Evolutionary conservation across 2,888 invertebrate genomes (phyloP).

Genomic region (Pocota personata): DNA sequence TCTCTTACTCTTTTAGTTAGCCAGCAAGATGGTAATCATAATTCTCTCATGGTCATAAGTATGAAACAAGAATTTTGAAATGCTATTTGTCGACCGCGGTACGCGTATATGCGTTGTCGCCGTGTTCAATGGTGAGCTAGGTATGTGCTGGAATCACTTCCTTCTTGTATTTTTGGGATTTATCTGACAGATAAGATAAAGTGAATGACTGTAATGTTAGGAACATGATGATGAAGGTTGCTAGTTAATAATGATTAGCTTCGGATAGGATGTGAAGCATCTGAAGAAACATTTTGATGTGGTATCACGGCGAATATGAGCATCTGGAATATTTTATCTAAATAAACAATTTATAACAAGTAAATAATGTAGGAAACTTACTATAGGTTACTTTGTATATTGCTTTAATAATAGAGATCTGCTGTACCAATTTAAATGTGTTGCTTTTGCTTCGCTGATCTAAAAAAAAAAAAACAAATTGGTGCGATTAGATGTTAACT

Average conservation of each 20-base stretch:
- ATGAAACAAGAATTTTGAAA: constrained; percentile 57
- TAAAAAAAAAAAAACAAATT: too few relatives aligned
- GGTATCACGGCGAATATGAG: neutral
- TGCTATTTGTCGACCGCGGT: constrained; percentile 19
- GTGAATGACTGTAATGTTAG: constrained; percentile 50
- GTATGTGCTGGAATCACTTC: constrained; percentile 60
- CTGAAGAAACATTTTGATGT: neutral
- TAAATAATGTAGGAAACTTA: too few relatives aligned
- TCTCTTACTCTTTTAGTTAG: constrained; percentile 5
- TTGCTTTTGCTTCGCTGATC: too few relatives aligned
- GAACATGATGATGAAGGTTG: constrained; percentile 44
- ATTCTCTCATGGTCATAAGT: constrained; percentile 58
- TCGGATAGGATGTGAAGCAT: neutral
- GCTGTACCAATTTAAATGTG: too few relatives aligned
- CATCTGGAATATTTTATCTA: too few relatives aligned
- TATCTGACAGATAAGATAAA: constrained; percentile 67
- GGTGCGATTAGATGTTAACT: too few relatives aligned
- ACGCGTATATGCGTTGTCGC: neutral
- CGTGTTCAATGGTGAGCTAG: constrained; percentile 37
- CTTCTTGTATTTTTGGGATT: constrained; percentile 62
- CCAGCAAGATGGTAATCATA: constrained; percentile 57
- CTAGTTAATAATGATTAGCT: constrained; percentile 30
- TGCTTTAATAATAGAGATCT: too few relatives aligned
- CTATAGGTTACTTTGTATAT: too few relatives aligned
- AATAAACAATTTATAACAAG: too few relatives aligned